phyloP scores from a whole-genome alignment of 2,113 vertebrate genomes.

The Prunella fulvescens region DNA sequence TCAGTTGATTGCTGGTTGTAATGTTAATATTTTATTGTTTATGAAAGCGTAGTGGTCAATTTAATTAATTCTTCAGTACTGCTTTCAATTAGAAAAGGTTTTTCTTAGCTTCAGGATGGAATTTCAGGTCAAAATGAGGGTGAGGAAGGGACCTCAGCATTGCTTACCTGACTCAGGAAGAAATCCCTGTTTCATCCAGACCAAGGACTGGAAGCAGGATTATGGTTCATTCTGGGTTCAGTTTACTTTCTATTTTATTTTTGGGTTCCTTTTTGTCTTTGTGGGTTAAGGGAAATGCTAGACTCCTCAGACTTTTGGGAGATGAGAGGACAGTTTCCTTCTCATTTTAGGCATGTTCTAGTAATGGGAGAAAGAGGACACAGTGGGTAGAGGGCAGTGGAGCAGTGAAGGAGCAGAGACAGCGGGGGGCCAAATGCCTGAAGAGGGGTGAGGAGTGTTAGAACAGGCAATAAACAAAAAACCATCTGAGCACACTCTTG shows the following conservation, averaged over 20 bases:
- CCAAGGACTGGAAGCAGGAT: not conserved
- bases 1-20: not conserved
- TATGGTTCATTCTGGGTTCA: not conserved
- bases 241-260: not conserved
- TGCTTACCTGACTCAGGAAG: not conserved
- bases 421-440: fast-evolving
- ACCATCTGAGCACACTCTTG: not conserved
- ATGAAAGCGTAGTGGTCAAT: not conserved
- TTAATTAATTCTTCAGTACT: not conserved
- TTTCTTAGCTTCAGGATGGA: not conserved
- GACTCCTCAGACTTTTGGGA: not conserved
- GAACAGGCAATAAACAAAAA: not conserved
- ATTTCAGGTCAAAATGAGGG: not conserved
- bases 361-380: not conserved
- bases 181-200: not conserved
- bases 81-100: not conserved
- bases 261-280: not conserved
- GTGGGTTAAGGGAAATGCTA: not conserved
- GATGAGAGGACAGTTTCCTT: not conserved
- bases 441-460: not conserved
- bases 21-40: not conserved
- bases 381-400: not conserved
- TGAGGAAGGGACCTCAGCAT: not conserved
- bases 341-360: not conserved
- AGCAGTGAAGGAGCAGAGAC: not conserved